Evolutionary conservation across 2,888 invertebrate genomes (phyloP).

Genomic region (Encarsia formosa): DNA sequence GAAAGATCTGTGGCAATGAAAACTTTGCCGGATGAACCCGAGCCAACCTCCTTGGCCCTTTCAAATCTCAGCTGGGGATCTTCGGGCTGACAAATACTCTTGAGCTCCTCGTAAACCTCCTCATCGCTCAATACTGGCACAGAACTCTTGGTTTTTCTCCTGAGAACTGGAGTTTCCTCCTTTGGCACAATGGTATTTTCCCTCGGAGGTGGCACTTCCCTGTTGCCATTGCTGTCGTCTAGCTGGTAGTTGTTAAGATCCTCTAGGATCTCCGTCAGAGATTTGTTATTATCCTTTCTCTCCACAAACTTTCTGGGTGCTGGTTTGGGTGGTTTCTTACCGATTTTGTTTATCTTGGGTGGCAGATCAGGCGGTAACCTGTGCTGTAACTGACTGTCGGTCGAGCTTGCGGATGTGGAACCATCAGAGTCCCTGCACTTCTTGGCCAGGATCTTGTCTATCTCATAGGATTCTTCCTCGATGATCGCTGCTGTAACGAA

Average conservation of each 20-base stretch:
- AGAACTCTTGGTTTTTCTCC: conserved; percentile 57
- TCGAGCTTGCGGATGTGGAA: conserved; percentile 39
- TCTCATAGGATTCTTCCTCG: conserved; percentile 77
- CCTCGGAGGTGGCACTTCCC: not conserved
- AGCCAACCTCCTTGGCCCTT: conserved; percentile 79
- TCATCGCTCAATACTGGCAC: conserved; percentile 63
- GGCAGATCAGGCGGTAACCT: conserved; percentile 43
- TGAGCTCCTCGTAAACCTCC: conserved; percentile 72
- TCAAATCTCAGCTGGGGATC: conserved; percentile 80
- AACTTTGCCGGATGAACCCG: conserved; percentile 90
- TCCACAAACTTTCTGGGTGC: conserved; percentile 38
- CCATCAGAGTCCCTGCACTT: conserved; percentile 50
- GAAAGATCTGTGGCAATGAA: conserved; percentile 80
- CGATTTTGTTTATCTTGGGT: conserved; percentile 40
- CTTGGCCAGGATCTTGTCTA: conserved; percentile 70
- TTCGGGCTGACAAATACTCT: conserved; percentile 74
- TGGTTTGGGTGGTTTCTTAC: conserved; percentile 43
- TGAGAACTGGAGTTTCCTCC: conserved; percentile 59
- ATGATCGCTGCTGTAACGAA: conserved; percentile 78
- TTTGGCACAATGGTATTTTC: conserved; percentile 13
- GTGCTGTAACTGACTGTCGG: conserved; percentile 37
- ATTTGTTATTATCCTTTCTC: conserved; percentile 39
- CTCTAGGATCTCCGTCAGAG: conserved; percentile 43
- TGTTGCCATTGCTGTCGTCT: conserved; percentile 31
- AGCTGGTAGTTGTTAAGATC: conserved; percentile 37